Evolutionary conservation across 2,797 vertebrate genomes (phyloP).

Genomic region (Myotis myotis): DNA sequence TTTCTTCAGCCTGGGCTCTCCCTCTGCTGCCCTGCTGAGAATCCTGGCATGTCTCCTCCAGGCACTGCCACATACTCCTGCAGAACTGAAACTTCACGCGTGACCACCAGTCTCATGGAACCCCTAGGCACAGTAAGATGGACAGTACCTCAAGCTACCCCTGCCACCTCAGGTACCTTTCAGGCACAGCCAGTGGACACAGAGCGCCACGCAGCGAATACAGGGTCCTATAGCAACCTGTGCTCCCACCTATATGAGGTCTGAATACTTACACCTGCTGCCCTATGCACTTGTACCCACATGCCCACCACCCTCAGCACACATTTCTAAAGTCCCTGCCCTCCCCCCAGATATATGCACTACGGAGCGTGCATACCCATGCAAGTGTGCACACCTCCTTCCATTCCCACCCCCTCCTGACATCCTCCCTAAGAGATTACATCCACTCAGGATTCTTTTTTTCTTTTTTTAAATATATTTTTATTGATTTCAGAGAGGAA

Average conservation of each 20-base stretch:
- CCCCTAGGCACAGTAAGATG: not conserved
- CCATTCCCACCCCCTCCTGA: not conserved
- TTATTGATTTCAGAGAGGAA: no score
- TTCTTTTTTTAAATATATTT: no score
- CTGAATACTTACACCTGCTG: not conserved
- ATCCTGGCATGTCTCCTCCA: conserved; percentile 16
- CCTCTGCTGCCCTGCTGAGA: conserved; percentile 57
- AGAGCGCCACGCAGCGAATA: not conserved
- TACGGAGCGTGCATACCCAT: not conserved
- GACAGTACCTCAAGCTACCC: not conserved
- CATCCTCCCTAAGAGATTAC: not conserved
- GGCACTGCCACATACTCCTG: not conserved
- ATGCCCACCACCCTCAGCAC: not conserved
- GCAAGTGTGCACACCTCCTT: not conserved
- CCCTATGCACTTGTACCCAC: not conserved
- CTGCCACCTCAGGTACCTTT: not conserved
- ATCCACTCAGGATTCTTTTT: not conserved
- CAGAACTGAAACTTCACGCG: not conserved
- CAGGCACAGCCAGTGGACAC: not conserved
- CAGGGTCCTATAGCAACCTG: not conserved
- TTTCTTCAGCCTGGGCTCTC: conserved; percentile 65
- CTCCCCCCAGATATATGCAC: not conserved
- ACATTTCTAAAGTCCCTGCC: not conserved
- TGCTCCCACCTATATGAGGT: not conserved
- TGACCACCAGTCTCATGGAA: not conserved